Evolutionary conservation across 2,113 vertebrate species (phyloP), one percentile per base, ranked within the genome.

Genomic region (Macquaria ambigua): DNA sequence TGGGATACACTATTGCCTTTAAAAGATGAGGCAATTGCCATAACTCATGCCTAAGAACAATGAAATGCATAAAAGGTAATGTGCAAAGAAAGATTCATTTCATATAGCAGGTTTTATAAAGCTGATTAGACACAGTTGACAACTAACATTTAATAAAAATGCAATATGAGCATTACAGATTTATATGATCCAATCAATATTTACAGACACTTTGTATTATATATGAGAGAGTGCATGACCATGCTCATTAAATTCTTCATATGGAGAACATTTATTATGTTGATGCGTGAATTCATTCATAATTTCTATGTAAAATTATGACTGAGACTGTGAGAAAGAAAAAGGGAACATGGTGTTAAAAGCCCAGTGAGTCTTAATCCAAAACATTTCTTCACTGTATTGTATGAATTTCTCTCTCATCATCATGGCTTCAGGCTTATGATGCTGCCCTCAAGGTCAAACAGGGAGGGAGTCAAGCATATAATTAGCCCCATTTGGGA

Each of bases 181-280:
- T 56, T 20, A 70, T 53, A 41, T 0, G 1, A 43, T 41, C 46
- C 34, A 34, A 43, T 81, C 8, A 76, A 85, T 81, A 80, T 50
- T 70, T 50, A 80, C 64, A 75, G 18, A 76, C 1, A 16, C 6
- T 2, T 63, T 77, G 8, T 52, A 70, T 83, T 53, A 53, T 70
- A 18, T 3, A 71, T 43, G 66, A 63, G 52, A 14, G 56, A 63
- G 56, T 31, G 25, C 10, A 20, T n/a, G n/a, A n/a, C 64, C 55
- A 46, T 4, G 34, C 25, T 55, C 20, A 31, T 25, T 84, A 5
- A 31, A 61, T 59, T 18, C 50, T 67, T 77, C 25, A 77, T 63
- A 8, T 1, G 6, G 7, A n/a, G 34, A 8, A 23, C 25, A 56
- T 80, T 75, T 25, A 70, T 46, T 55, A 64, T 55, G 72, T 50